Base-by-base conservation (phyloP, 2,888 invertebrate genomes). In the Neoascia interrupta region DNA sequence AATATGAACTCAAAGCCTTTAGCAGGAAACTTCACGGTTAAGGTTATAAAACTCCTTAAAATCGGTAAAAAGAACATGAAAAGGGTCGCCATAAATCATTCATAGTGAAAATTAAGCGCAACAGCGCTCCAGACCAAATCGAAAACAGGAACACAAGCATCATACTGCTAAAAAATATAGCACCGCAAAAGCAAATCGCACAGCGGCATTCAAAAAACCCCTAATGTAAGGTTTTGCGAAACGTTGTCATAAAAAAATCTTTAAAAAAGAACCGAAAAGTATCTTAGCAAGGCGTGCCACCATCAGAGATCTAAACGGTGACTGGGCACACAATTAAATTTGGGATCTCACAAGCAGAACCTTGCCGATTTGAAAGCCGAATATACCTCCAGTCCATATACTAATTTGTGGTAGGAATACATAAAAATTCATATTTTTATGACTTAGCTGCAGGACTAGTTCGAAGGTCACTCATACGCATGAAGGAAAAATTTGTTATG, bases 31-130 rank as follows among this genome's bases (percentile, higher is more conserved):
- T 66, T 76, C 76, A 81, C 66, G 66, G 54, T 72, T 56, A 36
- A 56, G 21, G 61, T 51, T 41, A 60, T 76, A 81, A 60, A 66
- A 75, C 60, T 70, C 69, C 75, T 81, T 74, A 47, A 75, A 53
- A 34, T 5, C 34, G 56, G 23, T 51, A 70, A 81, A 75, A 64
- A 60, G 54, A 39, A 49, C 64, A 73, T 51, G 58, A 63, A 86
- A 87, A 86, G 85, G 85, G 85, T 86, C 84, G 81, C 82, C 85
- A 82, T 87, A 87, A 87, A 88, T 87, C 86, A 85, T 85, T 81
- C 83, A 82, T 81, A 84, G 82, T 81, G 81, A 82, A 84, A 84
- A 82, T 81, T 66, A 72, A 41, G 47, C 60, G 69, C 53, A 80
- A 79, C 53, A 58, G 69, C 72, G 66, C n/a, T n/a, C 70, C 28